phyloP scores from a whole-genome alignment of 1,140 invertebrate genomes.

The Agrilus planipennis region DNA sequence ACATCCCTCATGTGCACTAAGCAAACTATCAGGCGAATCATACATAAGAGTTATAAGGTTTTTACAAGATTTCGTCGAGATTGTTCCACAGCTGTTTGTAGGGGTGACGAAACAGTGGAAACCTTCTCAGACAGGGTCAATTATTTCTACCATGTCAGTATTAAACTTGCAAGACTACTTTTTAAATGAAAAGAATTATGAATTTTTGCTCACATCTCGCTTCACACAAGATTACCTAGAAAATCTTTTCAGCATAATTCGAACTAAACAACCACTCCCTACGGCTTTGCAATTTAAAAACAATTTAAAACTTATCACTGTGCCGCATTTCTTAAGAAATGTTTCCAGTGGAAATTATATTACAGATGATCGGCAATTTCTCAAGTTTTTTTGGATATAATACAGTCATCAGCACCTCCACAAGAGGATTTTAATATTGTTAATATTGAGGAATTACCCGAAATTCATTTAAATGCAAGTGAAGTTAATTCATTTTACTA shows the following conservation, averaged over 20 bases:
- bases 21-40: conserved; percentile 4
- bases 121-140: conserved; percentile 9
- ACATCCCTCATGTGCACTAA: conserved; percentile 7
- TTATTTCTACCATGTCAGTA: conserved; percentile 7
- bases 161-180: conserved; percentile 7
- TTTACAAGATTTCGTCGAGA: conserved; percentile 3
- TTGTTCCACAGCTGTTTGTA: neutral
- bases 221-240: conserved; percentile 17
- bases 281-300: conserved; percentile 16
- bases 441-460: too few species aligned
- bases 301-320: conserved; percentile 13
- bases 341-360: conserved; percentile 14
- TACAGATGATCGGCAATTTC: conserved; percentile 12
- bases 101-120: conserved; percentile 9
- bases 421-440: too few species aligned
- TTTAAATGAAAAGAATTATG: conserved; percentile 2
- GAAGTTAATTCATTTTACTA: too few species aligned
- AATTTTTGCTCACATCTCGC: conserved; percentile 9
- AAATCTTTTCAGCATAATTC: conserved; percentile 14
- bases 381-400: conserved; percentile 10
- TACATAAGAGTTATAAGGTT: conserved; percentile 4
- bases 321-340: conserved; percentile 14
- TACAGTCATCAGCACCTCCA: too few species aligned
- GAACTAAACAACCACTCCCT: conserved; percentile 13
- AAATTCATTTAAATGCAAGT: too few species aligned